Base-by-base conservation (phyloP, 2,113 vertebrate species). In the Acanthisitta chloris region DNA sequence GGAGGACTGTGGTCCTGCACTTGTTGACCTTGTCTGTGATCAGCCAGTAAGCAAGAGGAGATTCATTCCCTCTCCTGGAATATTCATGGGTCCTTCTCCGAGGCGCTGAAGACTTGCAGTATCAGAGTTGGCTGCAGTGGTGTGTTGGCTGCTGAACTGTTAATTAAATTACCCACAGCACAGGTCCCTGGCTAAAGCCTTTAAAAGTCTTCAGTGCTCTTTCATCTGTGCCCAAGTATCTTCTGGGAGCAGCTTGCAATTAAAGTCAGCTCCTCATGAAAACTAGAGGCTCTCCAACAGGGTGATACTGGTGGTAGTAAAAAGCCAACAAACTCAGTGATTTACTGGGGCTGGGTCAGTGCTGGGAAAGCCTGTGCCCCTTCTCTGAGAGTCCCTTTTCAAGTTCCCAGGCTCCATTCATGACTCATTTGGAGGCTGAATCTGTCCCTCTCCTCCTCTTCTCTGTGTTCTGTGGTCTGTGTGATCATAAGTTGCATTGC, bases 91-190 rank as follows among this genome's bases (percentile, higher is more conserved):
- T 89, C 66, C 29, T 80, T 78, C 86, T 94, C 61, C 69, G 59
- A 88, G 73, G 87, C 66, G n/a, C 67, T 49, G 28, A 66, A 88
- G 83, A 74, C 52, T 92, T 88, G 67, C 51, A 84, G 64, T 64
- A 55, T 96, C 74, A 74, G 85, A 94, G 80, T 54, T 93, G 91
- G 90, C 90, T 81, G 74, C 5, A 45, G 92, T 86, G 62, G 40
- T 34, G 80, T 88, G 85, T 57, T 83, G 83, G 84, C 93, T 88
- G 91, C 94, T 84, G 79, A 97, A 92, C 92, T 93, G 91, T 97
- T 98, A 98, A 98, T 98, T 98, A 98, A 98, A 97, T 97, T 96
- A 94, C 88, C 77, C 72, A 65, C 90, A 88, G 94, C 95, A 82
- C 29, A 92, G 89, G 74, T 91, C 80, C 67, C 49, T 73, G 91